phyloP scores from a whole-genome alignment of 2,113 vertebrate genomes.

The Melanotaenia duboulayi region DNA sequence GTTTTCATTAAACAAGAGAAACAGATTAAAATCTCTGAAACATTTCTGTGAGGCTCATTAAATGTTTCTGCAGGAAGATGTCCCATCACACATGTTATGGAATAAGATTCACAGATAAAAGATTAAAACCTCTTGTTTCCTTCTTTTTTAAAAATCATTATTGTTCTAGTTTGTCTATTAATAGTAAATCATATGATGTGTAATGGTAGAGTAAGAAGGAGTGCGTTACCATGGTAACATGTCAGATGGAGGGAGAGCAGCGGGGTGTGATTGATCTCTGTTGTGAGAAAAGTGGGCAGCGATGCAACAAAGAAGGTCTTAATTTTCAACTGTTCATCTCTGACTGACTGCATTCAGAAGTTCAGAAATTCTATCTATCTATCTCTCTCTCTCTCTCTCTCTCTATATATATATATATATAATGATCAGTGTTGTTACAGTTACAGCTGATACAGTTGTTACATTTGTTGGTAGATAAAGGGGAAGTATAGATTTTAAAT shows the following conservation, averaged over 20 bases:
- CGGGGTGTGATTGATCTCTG: slow-evolving; percentile 36
- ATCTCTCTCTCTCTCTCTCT: too few species aligned
- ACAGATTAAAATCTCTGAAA: not conserved
- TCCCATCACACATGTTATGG: too few species aligned
- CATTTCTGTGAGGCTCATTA: not conserved
- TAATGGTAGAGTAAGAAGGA: slow-evolving; percentile 64
- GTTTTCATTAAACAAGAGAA: not conserved
- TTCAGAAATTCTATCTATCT: too few species aligned
- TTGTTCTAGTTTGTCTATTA: slow-evolving; percentile 60
- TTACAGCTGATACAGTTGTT: too few species aligned
- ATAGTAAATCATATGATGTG: slow-evolving; percentile 70
- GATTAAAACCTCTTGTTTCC: slow-evolving; percentile 22
- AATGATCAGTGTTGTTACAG: too few species aligned
- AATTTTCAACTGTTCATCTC: slow-evolving; percentile 46
- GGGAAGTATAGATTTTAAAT: too few species aligned
- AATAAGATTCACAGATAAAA: not conserved
- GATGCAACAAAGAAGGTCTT: slow-evolving; percentile 58
- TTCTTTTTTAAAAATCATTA: slow-evolving; percentile 19
- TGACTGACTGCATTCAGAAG: slow-evolving; percentile 40
- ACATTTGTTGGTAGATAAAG: too few species aligned
- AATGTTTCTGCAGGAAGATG: not conserved
- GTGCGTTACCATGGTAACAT: slow-evolving; percentile 70
- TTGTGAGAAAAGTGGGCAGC: slow-evolving; percentile 52
- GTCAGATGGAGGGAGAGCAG: slow-evolving; percentile 52
- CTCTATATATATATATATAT: too few species aligned